These are phyloP conservation scores for Sebastes hubbsi DNA, from an alignment of 2,797 vertebrate genomes.

Conservation along the genomic window DNA sequence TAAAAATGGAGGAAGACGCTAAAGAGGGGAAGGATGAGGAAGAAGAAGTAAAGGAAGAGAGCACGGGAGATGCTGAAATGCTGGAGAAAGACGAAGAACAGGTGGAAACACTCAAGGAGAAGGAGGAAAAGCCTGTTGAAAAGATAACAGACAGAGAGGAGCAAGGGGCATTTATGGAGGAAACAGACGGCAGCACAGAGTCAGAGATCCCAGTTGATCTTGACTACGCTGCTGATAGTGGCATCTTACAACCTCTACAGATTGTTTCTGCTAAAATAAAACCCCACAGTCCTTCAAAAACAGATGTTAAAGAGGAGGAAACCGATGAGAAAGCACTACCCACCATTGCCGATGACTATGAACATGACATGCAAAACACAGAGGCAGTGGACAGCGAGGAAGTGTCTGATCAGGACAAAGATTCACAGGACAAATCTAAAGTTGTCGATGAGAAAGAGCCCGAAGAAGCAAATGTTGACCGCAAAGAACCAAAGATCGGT, in stretches of 20 bases:
- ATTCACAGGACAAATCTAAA: conserved; percentile 6
- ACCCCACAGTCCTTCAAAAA: conserved; percentile 4
- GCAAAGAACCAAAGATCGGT: conserved; percentile 36
- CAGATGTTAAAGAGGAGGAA: conserved; percentile 32
- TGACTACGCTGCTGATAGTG: conserved; percentile 71
- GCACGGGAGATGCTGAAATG: conserved; percentile 10
- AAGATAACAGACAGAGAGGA: background rate
- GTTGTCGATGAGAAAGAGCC: conserved; percentile 14
- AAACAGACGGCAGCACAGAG: conserved; percentile 74
- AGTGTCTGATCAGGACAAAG: conserved; percentile 20
- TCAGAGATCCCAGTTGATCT: conserved; percentile 72
- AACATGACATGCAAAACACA: conserved; percentile 48
- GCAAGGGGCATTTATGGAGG: conserved; percentile 36
- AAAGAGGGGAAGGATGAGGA: conserved; percentile 10
- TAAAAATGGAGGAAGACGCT: background rate
- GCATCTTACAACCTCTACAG: conserved; percentile 46
- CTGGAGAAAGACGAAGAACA: conserved; percentile 13
- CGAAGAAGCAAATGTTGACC: background rate
- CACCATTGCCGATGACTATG: conserved; percentile 43
- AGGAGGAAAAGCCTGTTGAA: conserved; percentile 13
- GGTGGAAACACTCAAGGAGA: conserved; percentile 12
- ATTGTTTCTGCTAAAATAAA: conserved; percentile 26
- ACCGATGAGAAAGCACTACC: conserved; percentile 35
- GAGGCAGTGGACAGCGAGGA: conserved; percentile 47
- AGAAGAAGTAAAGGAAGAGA: conserved; percentile 15